These are phyloP conservation scores for Coracias cyanogaster DNA, from an alignment of 2,797 vertebrate genomes.

Conservation along the genomic window DNA sequence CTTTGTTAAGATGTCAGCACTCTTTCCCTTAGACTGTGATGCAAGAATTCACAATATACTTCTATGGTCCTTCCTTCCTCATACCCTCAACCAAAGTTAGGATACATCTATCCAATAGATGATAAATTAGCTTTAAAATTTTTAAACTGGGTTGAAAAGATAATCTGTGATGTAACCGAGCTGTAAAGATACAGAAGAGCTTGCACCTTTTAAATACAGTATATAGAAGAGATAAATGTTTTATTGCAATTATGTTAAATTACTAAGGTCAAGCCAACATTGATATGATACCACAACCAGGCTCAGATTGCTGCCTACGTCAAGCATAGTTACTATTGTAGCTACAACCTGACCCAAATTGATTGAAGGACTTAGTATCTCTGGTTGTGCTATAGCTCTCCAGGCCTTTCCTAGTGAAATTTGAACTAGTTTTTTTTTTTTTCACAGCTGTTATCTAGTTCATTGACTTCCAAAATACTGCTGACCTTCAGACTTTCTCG, in stretches of 20 bases:
- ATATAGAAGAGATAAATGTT: neutral
- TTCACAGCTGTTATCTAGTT: neutral
- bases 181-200: neutral
- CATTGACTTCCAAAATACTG: neutral
- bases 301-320: neutral
- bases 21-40: neutral
- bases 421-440: neutral
- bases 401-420: neutral
- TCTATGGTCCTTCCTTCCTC: neutral
- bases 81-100: neutral
- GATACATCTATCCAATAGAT: neutral
- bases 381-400: neutral
- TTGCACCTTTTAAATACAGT: neutral
- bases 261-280: neutral
- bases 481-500: slow-evolving; percentile 9
- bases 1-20: neutral
- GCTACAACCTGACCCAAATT: neutral
- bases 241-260: neutral
- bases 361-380: neutral
- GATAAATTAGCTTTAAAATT: neutral
- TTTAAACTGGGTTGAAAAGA: too few species aligned
- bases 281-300: neutral
- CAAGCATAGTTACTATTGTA: neutral
- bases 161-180: too few species aligned
- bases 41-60: neutral